Base-by-base conservation (phyloP, 2,888 invertebrate species). In the Ophion ellenae region DNA sequence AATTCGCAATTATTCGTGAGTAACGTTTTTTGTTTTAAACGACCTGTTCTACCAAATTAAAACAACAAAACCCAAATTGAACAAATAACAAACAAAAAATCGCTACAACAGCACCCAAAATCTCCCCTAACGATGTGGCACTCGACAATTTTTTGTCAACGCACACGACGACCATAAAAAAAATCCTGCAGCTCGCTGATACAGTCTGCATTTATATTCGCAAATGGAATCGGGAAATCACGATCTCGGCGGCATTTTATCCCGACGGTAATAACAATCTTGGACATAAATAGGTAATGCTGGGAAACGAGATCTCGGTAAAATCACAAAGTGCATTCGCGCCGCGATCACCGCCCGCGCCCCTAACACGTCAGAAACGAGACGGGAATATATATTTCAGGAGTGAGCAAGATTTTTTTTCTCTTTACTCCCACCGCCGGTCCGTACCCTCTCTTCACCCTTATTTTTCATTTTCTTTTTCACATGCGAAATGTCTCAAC, bases 311-410 rank as follows among this genome's bases (percentile, higher is more conserved):
- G 69, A 75, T 63, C 40, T 32, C 45, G 63, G 66, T 73, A 77
- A 66, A 83, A 86, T 81, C 71, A 20, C 63, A n/a, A 80, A 83
- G 57, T 81, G 57, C 67, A 83, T 80, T 14, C 17, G 10, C 40
- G 20, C 11, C 11, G 57, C 9, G n/a, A 11, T 47, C 24, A 17
- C 17, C 53, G 66, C 32, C 20, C 20, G 20, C 7, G 61, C 61
- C 20, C 61, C 61, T 20, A 75, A 57, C 32, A 76, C 76, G 79
- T 73, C 61, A 57, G 69, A 36, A 74, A 86, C 80, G 79, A 83
- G 79, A 85, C 67, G 73, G 40, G 86, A 83, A 81, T 81, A 85
- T 83, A 77, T 61, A 80, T 78, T 78, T 69, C 17, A 74, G 71
- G 63, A 71, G 20, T 66, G 47, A 47, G 28, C 28, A 59, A 45